Evolutionary conservation across 2,113 vertebrate species (phyloP).

Genomic region (Typhlomys cinereus): DNA sequence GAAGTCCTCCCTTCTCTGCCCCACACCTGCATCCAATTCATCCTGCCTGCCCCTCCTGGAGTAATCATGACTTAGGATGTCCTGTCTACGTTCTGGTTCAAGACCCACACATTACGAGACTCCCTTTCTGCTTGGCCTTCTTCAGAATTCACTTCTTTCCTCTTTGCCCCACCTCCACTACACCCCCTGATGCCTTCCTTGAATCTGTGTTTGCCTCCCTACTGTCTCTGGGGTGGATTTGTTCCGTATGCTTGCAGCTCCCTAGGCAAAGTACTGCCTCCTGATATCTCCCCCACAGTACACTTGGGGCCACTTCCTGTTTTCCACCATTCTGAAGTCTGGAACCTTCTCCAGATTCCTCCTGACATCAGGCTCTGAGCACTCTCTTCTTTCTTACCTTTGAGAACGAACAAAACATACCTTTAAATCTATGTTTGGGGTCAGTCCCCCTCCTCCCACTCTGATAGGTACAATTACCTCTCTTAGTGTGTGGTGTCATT

Average conservation of each 20-base stretch:
- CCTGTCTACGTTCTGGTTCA: not conserved
- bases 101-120: not conserved
- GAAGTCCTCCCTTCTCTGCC: no score
- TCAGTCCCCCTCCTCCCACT: not conserved
- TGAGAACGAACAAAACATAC: not conserved
- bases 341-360: not conserved
- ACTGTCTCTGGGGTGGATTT: conserved; percentile 10
- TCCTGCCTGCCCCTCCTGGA: no score
- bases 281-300: not conserved
- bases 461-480: not conserved
- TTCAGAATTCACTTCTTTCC: not conserved
- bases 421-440: not conserved
- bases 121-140: no score
- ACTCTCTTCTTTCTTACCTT: not conserved
- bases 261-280: not conserved
- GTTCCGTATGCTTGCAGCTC: conserved; percentile 57
- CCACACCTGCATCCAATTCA: no score
- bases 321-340: not conserved
- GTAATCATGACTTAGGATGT: not conserved
- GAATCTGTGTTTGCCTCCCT: conserved; percentile 12
- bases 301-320: not conserved
- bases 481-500: not conserved
- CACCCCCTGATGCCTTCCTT: no score
- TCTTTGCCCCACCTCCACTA: no score
- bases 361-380: not conserved